A percentile compares a stretch with the other conserved stretches of the same genome.
These are phyloP conservation scores for Pedionomus torquatus DNA, from an alignment of 2,113 vertebrate genomes.

Conservation along the genomic window DNA sequence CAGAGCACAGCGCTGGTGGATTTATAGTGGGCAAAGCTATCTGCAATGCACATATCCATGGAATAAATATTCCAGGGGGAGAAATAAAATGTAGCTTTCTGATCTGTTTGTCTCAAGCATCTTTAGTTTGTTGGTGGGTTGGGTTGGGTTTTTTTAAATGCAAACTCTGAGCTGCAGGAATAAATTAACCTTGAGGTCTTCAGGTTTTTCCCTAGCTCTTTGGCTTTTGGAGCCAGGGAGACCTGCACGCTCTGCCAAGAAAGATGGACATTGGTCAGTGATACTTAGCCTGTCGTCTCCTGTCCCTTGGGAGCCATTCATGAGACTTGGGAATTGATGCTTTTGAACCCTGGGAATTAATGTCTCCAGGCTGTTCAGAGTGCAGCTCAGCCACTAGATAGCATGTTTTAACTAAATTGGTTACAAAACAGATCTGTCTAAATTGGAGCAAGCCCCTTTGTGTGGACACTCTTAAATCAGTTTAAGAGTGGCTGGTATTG, in stretches of 20 bases:
- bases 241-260: neutral
- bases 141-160: neutral
- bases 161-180: neutral
- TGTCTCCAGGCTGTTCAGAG: neutral
- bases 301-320: neutral
- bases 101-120: neutral
- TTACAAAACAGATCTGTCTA: slow-evolving; percentile 43
- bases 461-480: slow-evolving; percentile 63
- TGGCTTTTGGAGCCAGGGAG: neutral
- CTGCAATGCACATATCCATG: neutral
- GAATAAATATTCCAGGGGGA: neutral
- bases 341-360: slow-evolving; percentile 13
- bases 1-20: neutral
- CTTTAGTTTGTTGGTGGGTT: neutral
- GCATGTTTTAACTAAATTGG: slow-evolving; percentile 17
- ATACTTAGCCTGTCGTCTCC: neutral
- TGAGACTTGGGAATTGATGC: slow-evolving; percentile 12
- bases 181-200: neutral
- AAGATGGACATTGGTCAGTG: neutral
- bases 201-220: neutral
- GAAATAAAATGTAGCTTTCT: neutral
- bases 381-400: neutral
- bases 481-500: slow-evolving; percentile 60
- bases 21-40: neutral
- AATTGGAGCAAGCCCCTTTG: slow-evolving; percentile 50